Percentiles rank a stretch among this genome's conserved stretches.
These are phyloP conservation scores for Epicauta chinensis DNA, from an alignment of 1,140 invertebrate species.

Conservation along the genomic window DNA sequence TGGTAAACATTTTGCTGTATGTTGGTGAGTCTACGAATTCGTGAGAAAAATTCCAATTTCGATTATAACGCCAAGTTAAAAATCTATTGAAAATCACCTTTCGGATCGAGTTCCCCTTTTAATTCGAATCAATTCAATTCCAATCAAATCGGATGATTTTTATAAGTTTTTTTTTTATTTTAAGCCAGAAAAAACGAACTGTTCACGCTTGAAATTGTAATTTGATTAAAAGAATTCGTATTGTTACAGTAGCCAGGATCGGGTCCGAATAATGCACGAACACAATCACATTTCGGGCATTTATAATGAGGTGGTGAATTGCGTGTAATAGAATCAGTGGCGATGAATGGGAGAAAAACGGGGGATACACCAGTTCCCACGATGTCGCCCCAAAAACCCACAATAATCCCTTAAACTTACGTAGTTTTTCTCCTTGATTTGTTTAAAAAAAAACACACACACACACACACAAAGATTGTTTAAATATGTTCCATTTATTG, in stretches of 20 bases:
- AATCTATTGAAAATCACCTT: too few species aligned
- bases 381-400: conserved; percentile 5
- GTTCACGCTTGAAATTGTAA: not conserved
- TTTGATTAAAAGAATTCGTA: conserved; percentile 10
- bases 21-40: too few species aligned
- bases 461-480: too few species aligned
- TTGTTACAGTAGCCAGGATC: not conserved
- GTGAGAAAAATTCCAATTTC: too few species aligned
- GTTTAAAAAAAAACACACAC: too few species aligned
- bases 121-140: conserved; percentile 25
- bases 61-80: too few species aligned
- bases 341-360: not conserved
- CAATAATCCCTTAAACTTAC: conserved; percentile 6
- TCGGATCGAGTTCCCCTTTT: too few species aligned
- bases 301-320: conserved; percentile 12
- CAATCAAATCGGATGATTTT: too few species aligned
- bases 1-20: too few species aligned
- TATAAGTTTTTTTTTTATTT: conserved; percentile 19
- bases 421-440: conserved; percentile 1
- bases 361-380: conserved; percentile 5
- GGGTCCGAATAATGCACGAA: too few species aligned
- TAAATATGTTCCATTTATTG: too few species aligned
- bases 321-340: conserved; percentile 11
- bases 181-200: conserved; percentile 17
- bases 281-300: not conserved